Evolutionary conservation across 2,797 vertebrate genomes (phyloP), one percentile per base, ranked within the genome.

Genomic region (Silurus aristotelis): DNA sequence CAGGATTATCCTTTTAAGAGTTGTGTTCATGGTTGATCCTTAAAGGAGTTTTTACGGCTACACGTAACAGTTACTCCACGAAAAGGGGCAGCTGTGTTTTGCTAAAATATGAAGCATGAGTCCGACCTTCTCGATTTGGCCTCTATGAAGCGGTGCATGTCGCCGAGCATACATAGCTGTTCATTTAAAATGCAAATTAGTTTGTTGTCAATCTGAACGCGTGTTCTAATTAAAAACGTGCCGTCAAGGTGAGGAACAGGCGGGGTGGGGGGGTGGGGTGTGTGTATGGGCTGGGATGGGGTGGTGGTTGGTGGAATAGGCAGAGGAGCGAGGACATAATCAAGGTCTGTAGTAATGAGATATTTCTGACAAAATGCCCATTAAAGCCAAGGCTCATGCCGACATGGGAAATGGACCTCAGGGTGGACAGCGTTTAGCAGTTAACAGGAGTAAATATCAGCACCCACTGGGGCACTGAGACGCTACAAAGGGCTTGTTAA

Each of bases 111-210:
- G 31, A 48, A 48, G 13, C 60, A 17, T 15, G 56, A n/a, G 58
- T 63, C 77, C 7, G 60, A 80, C 78, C 78, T 80, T 80, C 38
- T n/a, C 22, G 31, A 22, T 60, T 60, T 38, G 75, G 75, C 56
- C 75, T 60, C 56, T 77, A 20, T 43, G 75, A 77, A 60, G 22
- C 56, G 2, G 89, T 63, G 88, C 88, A 85, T 84, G 90, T 90
- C 92, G 91, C 91, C 81, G 89, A 90, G 89, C 90, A 89, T 92
- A 94, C 93, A 90, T 92, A 91, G 92, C 91, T 92, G 93, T 93
- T 94, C 92, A 94, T 95, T 94, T 94, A 94, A 94, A 94, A 95
- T 95, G 93, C 93, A 94, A 95, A 94, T 93, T 89, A 92, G 92
- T 92, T 89, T 90, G 91, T 92, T 92, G 92, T 93, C 92, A 94